These are phyloP conservation scores for Corythaixoides concolor DNA, from an alignment of 2,113 vertebrate genomes.

Conservation along the genomic window DNA sequence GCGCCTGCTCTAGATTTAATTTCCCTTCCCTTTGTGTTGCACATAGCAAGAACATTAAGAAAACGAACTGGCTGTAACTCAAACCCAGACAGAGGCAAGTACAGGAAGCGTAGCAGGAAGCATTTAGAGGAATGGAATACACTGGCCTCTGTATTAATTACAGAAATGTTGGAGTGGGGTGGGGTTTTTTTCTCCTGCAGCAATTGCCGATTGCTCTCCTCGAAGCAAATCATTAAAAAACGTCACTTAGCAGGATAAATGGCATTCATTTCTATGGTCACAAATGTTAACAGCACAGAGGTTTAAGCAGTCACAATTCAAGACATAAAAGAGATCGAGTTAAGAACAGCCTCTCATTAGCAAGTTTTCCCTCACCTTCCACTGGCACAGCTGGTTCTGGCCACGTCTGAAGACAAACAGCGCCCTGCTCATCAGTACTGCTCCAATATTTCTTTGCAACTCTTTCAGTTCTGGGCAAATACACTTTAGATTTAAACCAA, in stretches of 20 bases:
- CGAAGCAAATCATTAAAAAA: background rate
- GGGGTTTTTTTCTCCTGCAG: background rate
- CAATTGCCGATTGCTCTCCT: background rate
- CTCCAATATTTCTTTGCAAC: background rate
- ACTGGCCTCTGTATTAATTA: conserved; percentile 10
- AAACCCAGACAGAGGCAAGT: background rate
- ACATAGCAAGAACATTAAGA: background rate
- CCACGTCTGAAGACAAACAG: background rate
- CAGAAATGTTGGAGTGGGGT: background rate
- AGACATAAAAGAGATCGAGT: background rate
- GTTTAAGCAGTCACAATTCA: background rate
- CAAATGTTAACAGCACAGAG: background rate
- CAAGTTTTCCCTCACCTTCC: background rate
- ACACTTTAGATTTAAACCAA: background rate
- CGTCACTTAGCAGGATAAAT: background rate
- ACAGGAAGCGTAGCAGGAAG: conserved; percentile 14
- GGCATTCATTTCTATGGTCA: background rate
- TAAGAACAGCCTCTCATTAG: background rate
- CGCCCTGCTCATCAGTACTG: background rate
- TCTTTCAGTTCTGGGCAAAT: background rate
- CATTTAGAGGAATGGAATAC: conserved; percentile 16
- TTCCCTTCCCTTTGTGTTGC: background rate
- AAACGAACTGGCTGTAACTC: conserved; percentile 31
- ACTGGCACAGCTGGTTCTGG: background rate
- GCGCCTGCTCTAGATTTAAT: background rate